These are phyloP conservation scores for Camptogramma bilineatum DNA, from an alignment of 2,888 invertebrate genomes.

Conservation along the genomic window DNA sequence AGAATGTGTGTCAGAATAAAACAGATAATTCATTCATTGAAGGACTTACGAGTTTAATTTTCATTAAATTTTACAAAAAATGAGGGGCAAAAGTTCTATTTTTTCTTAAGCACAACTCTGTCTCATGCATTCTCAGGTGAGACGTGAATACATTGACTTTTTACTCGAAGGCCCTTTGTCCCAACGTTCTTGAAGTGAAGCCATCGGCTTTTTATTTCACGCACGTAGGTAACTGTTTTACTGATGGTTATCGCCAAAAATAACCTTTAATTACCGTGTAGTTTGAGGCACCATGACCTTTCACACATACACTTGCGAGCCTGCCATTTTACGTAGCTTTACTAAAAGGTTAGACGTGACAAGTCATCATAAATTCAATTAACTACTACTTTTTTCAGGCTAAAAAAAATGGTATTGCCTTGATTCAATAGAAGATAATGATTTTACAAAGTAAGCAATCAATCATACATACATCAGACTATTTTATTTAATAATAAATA, in stretches of 20 bases:
- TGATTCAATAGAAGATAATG: conserved; percentile 24
- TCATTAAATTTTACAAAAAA: neutral
- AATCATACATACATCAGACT: conserved; percentile 21
- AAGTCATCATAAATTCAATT: conserved; percentile 22
- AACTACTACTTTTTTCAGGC: conserved; percentile 22
- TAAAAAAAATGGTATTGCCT: conserved; percentile 26
- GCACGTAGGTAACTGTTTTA: conserved; percentile 81
- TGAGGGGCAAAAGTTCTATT: neutral
- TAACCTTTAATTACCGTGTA: conserved; percentile 85
- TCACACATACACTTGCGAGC: conserved; percentile 70
- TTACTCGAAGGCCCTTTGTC: conserved; percentile 66
- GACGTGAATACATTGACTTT: conserved; percentile 64
- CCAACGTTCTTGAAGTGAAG: conserved; percentile 71
- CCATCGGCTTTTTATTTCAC: conserved; percentile 78
- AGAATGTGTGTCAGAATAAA: conserved; percentile 21
- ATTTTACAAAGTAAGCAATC: conserved; percentile 24
- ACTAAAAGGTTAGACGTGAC: conserved; percentile 61
- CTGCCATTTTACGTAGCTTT: conserved; percentile 60
- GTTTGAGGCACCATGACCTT: conserved; percentile 83
- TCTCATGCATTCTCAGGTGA: conserved; percentile 42
- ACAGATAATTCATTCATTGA: conserved; percentile 2
- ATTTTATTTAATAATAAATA: conserved; percentile 26
- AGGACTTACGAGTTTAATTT: neutral
- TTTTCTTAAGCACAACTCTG: conserved; percentile 40
- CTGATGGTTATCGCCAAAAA: conserved; percentile 84